Percentiles rank a stretch among this genome's conserved stretches.
Conservation (phyloP, 2,797 vertebrate species). For the Hydrophis major region DNA sequence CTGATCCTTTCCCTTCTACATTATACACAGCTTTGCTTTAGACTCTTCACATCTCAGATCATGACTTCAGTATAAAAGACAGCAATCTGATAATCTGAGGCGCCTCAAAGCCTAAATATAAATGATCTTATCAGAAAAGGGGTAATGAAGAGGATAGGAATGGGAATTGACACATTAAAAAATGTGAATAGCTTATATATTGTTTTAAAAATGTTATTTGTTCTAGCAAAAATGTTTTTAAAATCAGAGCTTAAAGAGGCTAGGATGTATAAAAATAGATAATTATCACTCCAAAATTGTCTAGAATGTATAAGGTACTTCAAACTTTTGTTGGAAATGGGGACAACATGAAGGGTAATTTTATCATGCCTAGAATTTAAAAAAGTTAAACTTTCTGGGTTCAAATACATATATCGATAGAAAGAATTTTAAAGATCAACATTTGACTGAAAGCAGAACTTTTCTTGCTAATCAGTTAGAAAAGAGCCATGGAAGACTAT, state of each 20-base stretch:
- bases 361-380: background rate
- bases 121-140: background rate
- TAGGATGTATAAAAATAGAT: background rate
- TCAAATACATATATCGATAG: background rate
- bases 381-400: background rate
- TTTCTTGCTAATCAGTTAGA: background rate
- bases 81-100: background rate
- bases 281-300: too few species aligned
- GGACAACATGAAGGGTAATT: background rate
- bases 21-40: background rate
- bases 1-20: background rate
- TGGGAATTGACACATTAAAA: background rate
- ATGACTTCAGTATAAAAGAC: background rate
- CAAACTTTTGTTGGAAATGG: background rate
- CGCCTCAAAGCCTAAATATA: background rate
- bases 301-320: background rate
- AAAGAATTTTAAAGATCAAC: background rate
- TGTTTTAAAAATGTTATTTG: background rate
- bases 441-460: background rate
- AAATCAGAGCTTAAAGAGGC: background rate
- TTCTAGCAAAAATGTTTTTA: background rate
- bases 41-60: background rate
- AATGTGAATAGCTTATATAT: background rate
- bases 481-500: background rate
- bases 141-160: background rate